Evolutionary conservation across 2,888 invertebrate species (phyloP), one percentile per base, ranked within the genome.

Genomic region (Polyommatus iphigenia): DNA sequence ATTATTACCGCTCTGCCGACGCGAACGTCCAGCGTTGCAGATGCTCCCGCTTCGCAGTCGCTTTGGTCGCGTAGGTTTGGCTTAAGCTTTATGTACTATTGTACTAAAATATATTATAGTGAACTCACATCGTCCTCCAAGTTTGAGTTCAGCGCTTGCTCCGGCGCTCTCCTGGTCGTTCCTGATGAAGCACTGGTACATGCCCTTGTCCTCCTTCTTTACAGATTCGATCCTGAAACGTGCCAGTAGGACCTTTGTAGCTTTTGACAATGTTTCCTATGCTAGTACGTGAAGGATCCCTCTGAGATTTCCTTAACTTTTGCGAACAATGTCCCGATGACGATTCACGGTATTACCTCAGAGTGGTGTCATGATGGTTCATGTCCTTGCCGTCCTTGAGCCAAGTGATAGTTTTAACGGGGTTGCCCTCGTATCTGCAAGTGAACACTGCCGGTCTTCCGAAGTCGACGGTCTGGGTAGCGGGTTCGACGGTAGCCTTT

Each of bases 111-210:
- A 24, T 24, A 24, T 24, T 24, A 24, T 24, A 24, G 24, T 24
- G 24, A 81, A 93, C 96, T 93, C 89, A 96, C 96, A 98, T 94
- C 98, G 95, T 90, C 99, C 98, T 85, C 99, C 99, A 79, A 99
- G 95, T 93, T 98, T 98, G 78, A 99, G 93, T 94, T 99, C 98
- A 76, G 97, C 98, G 78, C 97, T 98, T 2, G 98, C 98, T 86
- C 99, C 98, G 0, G 98, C 98, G 85, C 98, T 98, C 89, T 98
- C 98, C 87, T 98, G 97, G 85, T 98, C 98, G 87, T 98, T 98
- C 78, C 98, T 95, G 77, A 98, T 97, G 87, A 99, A 98, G 88
- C 99, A 99, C 87, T 99, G 99, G 89, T 99, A 99, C 98, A 99
- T 99, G 85, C 99, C 99, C 87, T 98, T 98, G 90, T 99, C 99